phyloP scores from a whole-genome alignment of 2,888 invertebrate genomes.

The Eubasilissa splendida region DNA sequence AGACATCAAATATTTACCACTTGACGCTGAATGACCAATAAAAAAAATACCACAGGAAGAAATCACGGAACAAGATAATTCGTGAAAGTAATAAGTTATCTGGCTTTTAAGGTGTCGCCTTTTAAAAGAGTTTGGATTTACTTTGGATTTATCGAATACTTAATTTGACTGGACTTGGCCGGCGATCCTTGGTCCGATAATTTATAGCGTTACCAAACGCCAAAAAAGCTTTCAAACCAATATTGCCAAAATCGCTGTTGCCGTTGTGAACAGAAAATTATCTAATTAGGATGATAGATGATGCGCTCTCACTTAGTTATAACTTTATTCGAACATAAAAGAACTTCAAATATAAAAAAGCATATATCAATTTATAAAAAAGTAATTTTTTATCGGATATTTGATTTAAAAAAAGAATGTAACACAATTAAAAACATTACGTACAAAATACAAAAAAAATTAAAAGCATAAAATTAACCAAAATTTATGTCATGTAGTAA shows the following conservation, averaged over 20 bases:
- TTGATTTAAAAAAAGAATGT: too few relatives aligned
- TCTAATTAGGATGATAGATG: slow-evolving; percentile 37
- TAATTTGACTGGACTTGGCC: slow-evolving; percentile 31
- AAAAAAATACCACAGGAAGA: too few relatives aligned
- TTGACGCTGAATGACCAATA: too few relatives aligned
- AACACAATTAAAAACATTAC: too few relatives aligned
- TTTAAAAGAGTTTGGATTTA: slow-evolving; percentile 26
- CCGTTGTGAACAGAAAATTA: slow-evolving; percentile 36
- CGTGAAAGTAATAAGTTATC: too few relatives aligned
- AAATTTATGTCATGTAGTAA: too few relatives aligned
- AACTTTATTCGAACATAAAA: neutral
- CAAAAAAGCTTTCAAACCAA: slow-evolving; percentile 36
- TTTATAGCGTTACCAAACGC: slow-evolving; percentile 27
- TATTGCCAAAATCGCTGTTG: slow-evolving; percentile 13
- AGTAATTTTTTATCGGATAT: too few relatives aligned
- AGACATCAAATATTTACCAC: too few relatives aligned
- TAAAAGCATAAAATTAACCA: too few relatives aligned
- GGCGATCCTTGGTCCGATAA: slow-evolving; percentile 27
- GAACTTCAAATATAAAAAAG: neutral
- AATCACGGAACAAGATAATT: too few relatives aligned
- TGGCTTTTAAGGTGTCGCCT: neutral
- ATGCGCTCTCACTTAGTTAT: slow-evolving; percentile 1
- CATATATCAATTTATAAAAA: too few relatives aligned
- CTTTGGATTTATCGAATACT: slow-evolving; percentile 25
- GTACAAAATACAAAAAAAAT: too few relatives aligned